Conservation (phyloP, 2,888 invertebrate species). For the Poecilobothrus nobilitatus region DNA sequence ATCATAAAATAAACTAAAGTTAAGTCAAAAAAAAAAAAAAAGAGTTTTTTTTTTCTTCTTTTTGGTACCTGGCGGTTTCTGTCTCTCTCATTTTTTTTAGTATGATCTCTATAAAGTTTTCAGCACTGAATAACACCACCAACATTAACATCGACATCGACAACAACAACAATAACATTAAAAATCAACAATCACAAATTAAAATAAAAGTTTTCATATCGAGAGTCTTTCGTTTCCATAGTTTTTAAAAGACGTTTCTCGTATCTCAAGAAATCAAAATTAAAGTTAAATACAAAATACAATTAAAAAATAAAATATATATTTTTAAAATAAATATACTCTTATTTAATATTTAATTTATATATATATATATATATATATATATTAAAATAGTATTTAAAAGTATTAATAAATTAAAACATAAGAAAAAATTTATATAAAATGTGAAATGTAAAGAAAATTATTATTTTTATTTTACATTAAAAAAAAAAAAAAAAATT, state of each 20-base stretch:
- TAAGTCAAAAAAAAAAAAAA: background rate
- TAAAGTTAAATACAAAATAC: background rate
- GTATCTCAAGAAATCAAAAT: slow-evolving; percentile 4
- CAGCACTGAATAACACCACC: background rate
- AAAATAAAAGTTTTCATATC: background rate
- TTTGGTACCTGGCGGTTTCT: background rate
- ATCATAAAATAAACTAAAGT: background rate
- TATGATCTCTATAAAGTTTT: background rate
- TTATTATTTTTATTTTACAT: too few species aligned
- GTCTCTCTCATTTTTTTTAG: background rate
- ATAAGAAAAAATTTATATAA: too few species aligned
- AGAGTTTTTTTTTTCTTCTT: background rate
- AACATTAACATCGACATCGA: too few species aligned
- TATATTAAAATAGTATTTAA: too few species aligned
- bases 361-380: too few species aligned
- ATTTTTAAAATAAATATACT: too few species aligned
- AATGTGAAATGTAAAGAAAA: too few species aligned
- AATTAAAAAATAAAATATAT: too few species aligned
- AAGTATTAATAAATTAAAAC: too few species aligned
- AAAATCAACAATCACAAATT: background rate
- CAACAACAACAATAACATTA: too few species aligned
- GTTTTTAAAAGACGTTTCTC: slow-evolving; percentile 3
- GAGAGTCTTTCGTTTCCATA: slow-evolving; percentile 3
- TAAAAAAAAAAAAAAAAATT: too few species aligned
- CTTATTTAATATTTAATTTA: too few species aligned